phyloP scores from a whole-genome alignment of 2,888 invertebrate genomes.

The Xestia c-nigrum region DNA sequence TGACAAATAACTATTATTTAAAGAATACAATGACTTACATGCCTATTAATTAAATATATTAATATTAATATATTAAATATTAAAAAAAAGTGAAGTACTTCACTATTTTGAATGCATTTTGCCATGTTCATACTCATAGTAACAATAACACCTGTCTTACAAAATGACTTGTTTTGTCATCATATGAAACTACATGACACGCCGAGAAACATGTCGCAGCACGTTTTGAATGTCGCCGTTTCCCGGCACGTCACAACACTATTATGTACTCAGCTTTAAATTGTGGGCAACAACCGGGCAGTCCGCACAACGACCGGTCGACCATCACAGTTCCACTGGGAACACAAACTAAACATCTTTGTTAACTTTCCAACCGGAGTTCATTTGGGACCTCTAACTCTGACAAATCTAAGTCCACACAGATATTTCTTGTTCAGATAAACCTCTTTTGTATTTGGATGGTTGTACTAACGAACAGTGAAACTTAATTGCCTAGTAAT shows the following conservation, averaged over 20 bases:
- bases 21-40: too few relatives aligned
- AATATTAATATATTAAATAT: too few relatives aligned
- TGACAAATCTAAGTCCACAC: neutral
- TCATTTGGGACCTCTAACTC: conserved; percentile 11
- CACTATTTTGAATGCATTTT: neutral
- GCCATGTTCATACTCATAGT: too few relatives aligned
- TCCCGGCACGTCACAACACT: conserved; percentile 9
- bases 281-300: conserved; percentile 9
- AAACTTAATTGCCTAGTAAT: neutral
- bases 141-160: neutral
- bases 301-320: neutral
- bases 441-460: neutral
- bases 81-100: too few relatives aligned
- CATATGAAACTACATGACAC: neutral
- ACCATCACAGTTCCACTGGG: conserved; percentile 6
- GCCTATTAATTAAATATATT: too few relatives aligned
- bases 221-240: neutral
- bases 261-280: neutral
- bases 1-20: too few relatives aligned
- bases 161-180: neutral
- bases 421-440: conserved; percentile 5
- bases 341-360: conserved; percentile 28
- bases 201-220: neutral
- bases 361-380: conserved; percentile 15
- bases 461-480: neutral